phyloP scores from a whole-genome alignment of 2,888 invertebrate genomes.

The Lysandra bellargus region DNA sequence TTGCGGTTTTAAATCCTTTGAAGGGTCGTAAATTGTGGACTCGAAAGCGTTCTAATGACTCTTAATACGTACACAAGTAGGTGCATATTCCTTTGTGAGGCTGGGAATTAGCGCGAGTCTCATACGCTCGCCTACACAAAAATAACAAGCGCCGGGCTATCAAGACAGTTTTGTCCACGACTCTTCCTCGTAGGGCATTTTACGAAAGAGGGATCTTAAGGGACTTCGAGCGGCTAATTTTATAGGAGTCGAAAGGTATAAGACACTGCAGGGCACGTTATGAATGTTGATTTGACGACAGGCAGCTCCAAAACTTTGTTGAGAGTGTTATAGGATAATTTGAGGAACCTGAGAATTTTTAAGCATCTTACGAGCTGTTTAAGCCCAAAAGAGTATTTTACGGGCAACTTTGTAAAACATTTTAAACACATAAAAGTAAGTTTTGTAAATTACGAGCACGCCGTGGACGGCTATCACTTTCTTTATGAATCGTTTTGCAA shows the following conservation, averaged over 20 bases:
- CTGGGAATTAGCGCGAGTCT: constrained; percentile 46
- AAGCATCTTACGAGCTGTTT: too few species aligned
- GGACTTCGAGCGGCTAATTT: constrained; percentile 42
- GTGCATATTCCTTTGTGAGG: constrained; percentile 41
- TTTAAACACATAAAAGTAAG: too few species aligned
- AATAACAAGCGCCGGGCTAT: constrained; percentile 72
- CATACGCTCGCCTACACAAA: constrained; percentile 78
- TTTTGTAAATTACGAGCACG: too few species aligned
- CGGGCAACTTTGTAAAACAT: background rate
- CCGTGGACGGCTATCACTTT: too few species aligned
- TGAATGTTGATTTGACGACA: background rate
- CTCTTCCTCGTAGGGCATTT: constrained; percentile 64
- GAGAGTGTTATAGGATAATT: background rate
- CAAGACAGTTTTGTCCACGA: constrained; percentile 53
- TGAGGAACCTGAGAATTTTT: background rate
- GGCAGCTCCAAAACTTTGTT: background rate
- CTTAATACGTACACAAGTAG: constrained; percentile 35
- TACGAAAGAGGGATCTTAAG: constrained; percentile 62
- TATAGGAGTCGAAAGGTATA: constrained; percentile 40
- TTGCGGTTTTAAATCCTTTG: constrained; percentile 53
- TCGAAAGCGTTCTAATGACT: constrained; percentile 8
- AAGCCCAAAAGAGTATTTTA: background rate
- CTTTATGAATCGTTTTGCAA: too few species aligned
- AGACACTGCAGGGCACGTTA: constrained; percentile 9
- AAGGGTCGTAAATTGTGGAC: constrained; percentile 34